A percentile compares a stretch with the other conserved stretches of the same genome.
Evolutionary conservation across 2,797 vertebrate species (phyloP).

Genomic region (Anas capensis): DNA sequence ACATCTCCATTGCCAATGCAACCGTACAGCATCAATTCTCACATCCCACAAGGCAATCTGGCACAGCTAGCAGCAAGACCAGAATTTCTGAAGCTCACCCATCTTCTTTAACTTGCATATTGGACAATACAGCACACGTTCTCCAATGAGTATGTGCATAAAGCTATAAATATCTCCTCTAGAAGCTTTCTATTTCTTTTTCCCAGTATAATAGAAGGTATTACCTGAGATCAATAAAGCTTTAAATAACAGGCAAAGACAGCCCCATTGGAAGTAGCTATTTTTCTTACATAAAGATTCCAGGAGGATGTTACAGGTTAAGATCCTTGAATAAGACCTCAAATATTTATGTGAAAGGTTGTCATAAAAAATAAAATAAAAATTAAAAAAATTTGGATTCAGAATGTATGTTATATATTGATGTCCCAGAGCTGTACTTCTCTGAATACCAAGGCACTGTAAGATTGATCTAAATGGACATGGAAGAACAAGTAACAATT

Average conservation of each 20-base stretch:
- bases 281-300: neutral
- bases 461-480: neutral
- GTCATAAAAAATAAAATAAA: neutral
- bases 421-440: neutral
- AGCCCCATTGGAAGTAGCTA: neutral
- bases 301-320: neutral
- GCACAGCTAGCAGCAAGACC: slow-evolving; percentile 33
- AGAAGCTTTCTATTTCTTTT: neutral
- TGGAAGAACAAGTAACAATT: neutral
- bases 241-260: neutral
- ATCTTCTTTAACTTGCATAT: slow-evolving; percentile 11
- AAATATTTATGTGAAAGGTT: neutral
- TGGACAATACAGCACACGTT: neutral
- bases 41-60: slow-evolving; percentile 75
- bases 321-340: neutral
- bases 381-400: neutral
- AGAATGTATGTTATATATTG: neutral
- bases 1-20: slow-evolving; percentile 47
- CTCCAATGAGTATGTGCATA: neutral
- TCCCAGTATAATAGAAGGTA: neutral
- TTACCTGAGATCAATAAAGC: neutral
- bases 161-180: neutral
- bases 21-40: slow-evolving; percentile 54
- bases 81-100: slow-evolving; percentile 46
- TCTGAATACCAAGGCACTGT: neutral